A percentile compares a stretch with the other conserved stretches of the same genome.
phyloP scores from a whole-genome alignment of 2,888 invertebrate species.

The Xanthorhoe designata region DNA sequence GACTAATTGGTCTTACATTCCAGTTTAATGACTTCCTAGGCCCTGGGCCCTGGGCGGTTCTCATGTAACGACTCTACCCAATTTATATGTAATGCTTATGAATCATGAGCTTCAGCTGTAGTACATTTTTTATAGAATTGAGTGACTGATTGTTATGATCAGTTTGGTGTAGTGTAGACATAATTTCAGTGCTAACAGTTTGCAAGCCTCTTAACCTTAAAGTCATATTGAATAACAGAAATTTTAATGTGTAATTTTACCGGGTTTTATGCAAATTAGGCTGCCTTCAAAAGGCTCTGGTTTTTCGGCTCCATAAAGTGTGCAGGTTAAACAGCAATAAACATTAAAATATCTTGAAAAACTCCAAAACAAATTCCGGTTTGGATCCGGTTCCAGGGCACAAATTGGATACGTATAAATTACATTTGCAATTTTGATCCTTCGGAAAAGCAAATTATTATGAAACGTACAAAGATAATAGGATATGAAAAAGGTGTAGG shows the following conservation, averaged over 20 bases:
- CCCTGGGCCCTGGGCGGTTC: slow-evolving; percentile 44
- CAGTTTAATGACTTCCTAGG: slow-evolving; percentile 60
- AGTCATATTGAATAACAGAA: not conserved
- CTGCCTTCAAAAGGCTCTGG: not conserved
- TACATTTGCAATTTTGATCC: slow-evolving; percentile 5
- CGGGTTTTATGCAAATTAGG: not conserved
- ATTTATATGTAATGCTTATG: slow-evolving; percentile 29
- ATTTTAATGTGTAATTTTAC: not conserved
- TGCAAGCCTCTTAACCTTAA: too few relatives aligned
- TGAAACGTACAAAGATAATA: slow-evolving; percentile 3
- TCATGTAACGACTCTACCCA: slow-evolving; percentile 48
- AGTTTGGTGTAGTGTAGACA: slow-evolving; percentile 20
- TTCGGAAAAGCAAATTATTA: slow-evolving; percentile 9
- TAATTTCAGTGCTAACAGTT: not conserved
- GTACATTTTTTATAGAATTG: slow-evolving; percentile 1
- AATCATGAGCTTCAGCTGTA: slow-evolving; percentile 41
- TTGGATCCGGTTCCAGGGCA: slow-evolving; percentile 35
- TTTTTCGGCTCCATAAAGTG: slow-evolving; percentile 5
- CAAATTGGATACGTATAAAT: slow-evolving; percentile 10
- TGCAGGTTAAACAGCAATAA: slow-evolving; percentile 5
- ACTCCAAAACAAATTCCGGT: slow-evolving; percentile 36
- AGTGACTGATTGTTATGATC: slow-evolving; percentile 8
- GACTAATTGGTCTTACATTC: slow-evolving; percentile 68
- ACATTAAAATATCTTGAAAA: slow-evolving; percentile 9
- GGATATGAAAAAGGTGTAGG: slow-evolving; percentile 55